These are phyloP conservation scores for Lithobates sylvaticus DNA, from an alignment of 2,797 vertebrate genomes.

Conservation along the genomic window DNA sequence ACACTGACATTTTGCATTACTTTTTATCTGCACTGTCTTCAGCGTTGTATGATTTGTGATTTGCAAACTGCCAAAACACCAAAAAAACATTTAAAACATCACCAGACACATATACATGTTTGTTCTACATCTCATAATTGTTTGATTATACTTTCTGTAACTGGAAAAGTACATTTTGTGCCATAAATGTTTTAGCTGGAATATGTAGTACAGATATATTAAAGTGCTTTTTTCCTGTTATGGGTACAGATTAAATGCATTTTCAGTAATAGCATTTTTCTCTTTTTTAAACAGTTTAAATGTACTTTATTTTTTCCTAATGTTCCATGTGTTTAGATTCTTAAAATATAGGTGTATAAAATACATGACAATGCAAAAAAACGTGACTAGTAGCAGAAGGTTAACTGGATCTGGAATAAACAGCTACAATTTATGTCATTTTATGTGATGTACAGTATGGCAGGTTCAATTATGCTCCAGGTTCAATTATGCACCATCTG, in stretches of 20 bases:
- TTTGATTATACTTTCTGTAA: conserved; percentile 1
- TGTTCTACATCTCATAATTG: not conserved
- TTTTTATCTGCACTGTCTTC: not conserved
- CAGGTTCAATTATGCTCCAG: too few relatives aligned
- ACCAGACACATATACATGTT: not conserved
- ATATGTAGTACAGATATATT: conserved; percentile 7
- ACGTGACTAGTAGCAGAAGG: too few relatives aligned
- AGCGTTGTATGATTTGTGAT: not conserved
- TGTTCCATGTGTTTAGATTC: not conserved
- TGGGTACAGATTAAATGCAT: conserved; percentile 1
- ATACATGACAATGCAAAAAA: too few relatives aligned
- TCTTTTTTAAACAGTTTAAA: not conserved
- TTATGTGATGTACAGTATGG: too few relatives aligned
- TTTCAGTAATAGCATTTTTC: not conserved
- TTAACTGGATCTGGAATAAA: too few relatives aligned
- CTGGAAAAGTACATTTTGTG: conserved; percentile 25
- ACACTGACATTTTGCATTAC: too few relatives aligned
- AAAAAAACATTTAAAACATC: not conserved
- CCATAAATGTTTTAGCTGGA: conserved; percentile 20
- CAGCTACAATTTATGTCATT: too few relatives aligned
- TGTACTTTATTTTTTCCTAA: too few relatives aligned
- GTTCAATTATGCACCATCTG: too few relatives aligned
- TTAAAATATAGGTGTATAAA: not conserved
- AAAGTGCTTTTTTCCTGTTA: conserved; percentile 14
- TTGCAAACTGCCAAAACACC: not conserved